Evolutionary conservation across 2,888 invertebrate species (phyloP).

Genomic region (Prenolepis imparis): DNA sequence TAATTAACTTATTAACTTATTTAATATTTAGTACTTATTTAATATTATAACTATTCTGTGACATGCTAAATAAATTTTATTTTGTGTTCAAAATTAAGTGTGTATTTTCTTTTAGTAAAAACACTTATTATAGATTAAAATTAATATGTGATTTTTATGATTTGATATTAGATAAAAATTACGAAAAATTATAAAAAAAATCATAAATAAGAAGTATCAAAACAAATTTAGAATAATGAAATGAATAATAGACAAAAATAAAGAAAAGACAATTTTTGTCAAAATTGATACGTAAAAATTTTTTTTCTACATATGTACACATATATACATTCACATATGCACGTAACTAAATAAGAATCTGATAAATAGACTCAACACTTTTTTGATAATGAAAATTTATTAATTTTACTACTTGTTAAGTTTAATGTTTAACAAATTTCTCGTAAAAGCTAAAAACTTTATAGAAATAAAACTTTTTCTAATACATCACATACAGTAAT

Average conservation of each 20-base stretch:
- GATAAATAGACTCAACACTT: background rate
- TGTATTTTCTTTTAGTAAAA: background rate
- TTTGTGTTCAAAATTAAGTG: background rate
- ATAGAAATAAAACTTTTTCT: background rate
- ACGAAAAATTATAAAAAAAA: no score
- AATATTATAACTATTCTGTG: background rate
- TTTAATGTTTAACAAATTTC: background rate
- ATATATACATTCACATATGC: no score
- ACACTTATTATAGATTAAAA: background rate
- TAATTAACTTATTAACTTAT: no score
- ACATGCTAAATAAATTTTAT: background rate
- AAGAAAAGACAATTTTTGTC: background rate
- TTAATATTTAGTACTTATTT: background rate
- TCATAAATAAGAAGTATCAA: no score
- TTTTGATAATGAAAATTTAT: background rate
- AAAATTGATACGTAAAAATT: background rate
- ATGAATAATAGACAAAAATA: background rate
- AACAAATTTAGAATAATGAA: background rate
- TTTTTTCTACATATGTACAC: no score
- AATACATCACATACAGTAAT: background rate
- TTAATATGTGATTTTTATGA: no score
- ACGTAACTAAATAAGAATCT: no score
- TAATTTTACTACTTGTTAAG: background rate
- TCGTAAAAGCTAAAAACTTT: background rate
- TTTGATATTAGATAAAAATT: no score